Evolutionary conservation across 2,888 invertebrate species (phyloP), one percentile per base, ranked within the genome.

Genomic region (Lepidocyrtinus sp.): DNA sequence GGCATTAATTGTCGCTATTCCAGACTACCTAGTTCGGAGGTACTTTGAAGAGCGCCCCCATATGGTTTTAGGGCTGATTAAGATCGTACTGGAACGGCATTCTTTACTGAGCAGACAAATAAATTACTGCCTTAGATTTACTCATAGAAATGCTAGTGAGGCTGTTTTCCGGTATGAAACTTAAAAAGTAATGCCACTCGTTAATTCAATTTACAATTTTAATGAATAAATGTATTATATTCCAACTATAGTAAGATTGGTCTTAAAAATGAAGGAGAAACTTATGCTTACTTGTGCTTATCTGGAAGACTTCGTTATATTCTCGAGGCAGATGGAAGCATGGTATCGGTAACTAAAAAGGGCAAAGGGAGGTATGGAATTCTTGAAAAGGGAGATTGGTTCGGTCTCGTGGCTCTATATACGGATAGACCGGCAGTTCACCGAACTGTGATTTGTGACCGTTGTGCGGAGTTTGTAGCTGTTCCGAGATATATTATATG

Each of bases 321-420:
- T 1, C 1, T 50, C 0, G 72, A 77, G 0, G 0, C 24, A 0
- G 68, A 68, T 1, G 2, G 7, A 65, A 27, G 46, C 9, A 1
- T 15, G 59, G 15, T 21, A 17, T 25, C 9, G 19, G 2, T n/a
- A n/a, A n/a, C n/a, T 36, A 36, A 36, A 5, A 36, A 36, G 12
- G 36, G 36, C 12, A 36, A 36, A 0, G 70, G 36, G 21, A 27
- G 69, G n/a, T 78, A 78, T 24, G 78, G 78, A 9, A 78, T 78
- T 5, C 19, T 63, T 50, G 78, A 78, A 36, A 63, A 63, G 46
- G 78, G 78, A 0, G 78, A 78, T 46, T 78, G 78, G 78, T 68
- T 78, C 36, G 78, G 78, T 0, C 12, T 78, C 55, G 19, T 69
- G 17, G 46, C 68, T 1, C 68, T 78, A 73, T 78, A 73, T 27